A percentile compares a stretch with the other conserved stretches of the same genome.
These are phyloP conservation scores for Triplophysa rosa DNA, from an alignment of 2,113 vertebrate species.

Conservation along the genomic window DNA sequence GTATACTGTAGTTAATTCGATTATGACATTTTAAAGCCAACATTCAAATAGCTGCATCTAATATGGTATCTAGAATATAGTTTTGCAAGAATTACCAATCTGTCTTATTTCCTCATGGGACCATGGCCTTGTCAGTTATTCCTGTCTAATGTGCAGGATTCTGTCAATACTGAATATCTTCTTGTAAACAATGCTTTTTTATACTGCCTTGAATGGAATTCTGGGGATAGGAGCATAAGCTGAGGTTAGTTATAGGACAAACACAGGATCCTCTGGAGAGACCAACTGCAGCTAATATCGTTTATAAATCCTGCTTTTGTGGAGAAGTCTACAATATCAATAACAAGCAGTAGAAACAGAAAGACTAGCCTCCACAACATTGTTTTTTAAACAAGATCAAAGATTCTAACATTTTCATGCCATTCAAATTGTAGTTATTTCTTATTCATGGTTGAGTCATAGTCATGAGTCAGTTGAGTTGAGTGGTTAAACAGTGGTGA, in stretches of 20 bases:
- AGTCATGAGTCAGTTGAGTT: too few species aligned
- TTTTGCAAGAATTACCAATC: too few species aligned
- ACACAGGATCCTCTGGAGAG: conserved; percentile 2
- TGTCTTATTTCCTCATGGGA: neutral
- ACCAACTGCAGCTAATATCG: neutral
- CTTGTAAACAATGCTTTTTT: conserved; percentile 14
- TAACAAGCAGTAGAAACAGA: neutral
- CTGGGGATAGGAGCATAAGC: neutral
- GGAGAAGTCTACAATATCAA: neutral
- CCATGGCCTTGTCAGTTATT: neutral
- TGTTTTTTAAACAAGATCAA: neutral
- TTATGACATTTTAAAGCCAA: too few species aligned
- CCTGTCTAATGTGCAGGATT: neutral
- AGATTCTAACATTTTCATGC: neutral
- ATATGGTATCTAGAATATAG: too few species aligned
- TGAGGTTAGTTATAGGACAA: conserved; percentile 10
- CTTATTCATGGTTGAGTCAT: too few species aligned
- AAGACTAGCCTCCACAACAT: neutral
- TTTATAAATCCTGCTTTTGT: neutral
- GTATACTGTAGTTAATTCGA: too few species aligned
- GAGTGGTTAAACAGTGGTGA: too few species aligned
- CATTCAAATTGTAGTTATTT: too few species aligned
- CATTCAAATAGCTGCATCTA: too few species aligned
- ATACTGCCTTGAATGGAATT: neutral
- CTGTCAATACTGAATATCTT: conserved; percentile 11